Evolutionary conservation across 2,113 vertebrate species (phyloP).

Genomic region (Menidia beryllina): DNA sequence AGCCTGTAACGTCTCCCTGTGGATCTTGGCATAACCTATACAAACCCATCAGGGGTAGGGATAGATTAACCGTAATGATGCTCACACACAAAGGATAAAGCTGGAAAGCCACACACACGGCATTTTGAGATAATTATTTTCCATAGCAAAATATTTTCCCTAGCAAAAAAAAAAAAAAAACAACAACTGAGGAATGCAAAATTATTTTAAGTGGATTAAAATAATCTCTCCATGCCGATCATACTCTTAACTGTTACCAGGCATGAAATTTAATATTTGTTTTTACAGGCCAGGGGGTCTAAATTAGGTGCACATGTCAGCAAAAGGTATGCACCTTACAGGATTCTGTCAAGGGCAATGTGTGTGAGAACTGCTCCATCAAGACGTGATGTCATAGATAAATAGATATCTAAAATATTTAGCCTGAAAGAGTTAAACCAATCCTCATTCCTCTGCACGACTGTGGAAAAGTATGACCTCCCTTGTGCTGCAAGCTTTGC

Average conservation of each 20-base stretch:
- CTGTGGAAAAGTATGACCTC: slow-evolving; percentile 16
- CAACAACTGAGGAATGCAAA: not conserved
- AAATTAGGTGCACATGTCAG: not conserved
- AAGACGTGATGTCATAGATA: not conserved
- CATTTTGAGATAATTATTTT: no score
- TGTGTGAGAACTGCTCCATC: not conserved
- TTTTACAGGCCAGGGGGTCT: not conserved
- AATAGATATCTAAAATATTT: not conserved
- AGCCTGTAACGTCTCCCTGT: not conserved
- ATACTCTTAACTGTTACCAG: not conserved
- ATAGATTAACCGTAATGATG: not conserved
- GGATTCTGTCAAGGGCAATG: no score
- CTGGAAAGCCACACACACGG: no score
- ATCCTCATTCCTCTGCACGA: slow-evolving; percentile 41
- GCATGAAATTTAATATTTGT: not conserved
- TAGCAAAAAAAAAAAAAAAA: no score
- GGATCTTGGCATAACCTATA: no score
- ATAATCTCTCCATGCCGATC: not conserved
- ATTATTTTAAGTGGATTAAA: not conserved
- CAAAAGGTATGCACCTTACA: not conserved
- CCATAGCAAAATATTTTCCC: no score
- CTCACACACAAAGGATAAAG: not conserved
- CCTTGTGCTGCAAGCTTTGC: slow-evolving; percentile 32
- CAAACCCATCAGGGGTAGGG: no score
- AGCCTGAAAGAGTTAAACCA: slow-evolving; percentile 1